Conservation (phyloP, 2,797 vertebrate species). For the Clarias laeviceps region DNA sequence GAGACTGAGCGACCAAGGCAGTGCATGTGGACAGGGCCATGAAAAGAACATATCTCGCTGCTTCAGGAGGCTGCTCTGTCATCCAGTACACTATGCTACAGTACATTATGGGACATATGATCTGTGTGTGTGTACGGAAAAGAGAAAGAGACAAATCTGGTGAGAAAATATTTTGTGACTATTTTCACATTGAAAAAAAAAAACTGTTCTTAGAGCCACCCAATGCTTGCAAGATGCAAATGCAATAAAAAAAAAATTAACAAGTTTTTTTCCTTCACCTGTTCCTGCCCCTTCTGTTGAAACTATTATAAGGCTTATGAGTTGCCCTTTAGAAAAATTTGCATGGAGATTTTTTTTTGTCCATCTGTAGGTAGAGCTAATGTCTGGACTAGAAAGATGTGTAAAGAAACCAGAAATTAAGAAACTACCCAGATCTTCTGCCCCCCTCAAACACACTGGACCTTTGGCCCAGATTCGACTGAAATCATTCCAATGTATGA, state of each 20-base stretch:
- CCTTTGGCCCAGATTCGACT: background rate
- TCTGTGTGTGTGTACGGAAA: conserved; percentile 66
- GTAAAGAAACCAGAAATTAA: background rate
- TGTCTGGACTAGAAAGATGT: background rate
- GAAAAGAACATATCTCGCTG: conserved; percentile 89
- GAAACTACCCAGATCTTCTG: background rate
- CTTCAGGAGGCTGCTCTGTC: conserved; percentile 94
- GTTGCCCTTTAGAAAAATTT: background rate
- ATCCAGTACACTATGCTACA: conserved; percentile 99
- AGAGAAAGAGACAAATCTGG: conserved; percentile 13
- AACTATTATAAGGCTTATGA: background rate
- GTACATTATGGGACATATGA: conserved; percentile 92
- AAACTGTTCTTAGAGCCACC: background rate
- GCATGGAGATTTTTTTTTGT: background rate
- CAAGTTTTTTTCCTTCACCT: background rate
- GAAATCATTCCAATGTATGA: background rate
- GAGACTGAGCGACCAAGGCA: conserved; percentile 92
- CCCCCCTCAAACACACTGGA: background rate
- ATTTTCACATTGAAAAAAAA: background rate
- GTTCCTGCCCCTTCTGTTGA: background rate
- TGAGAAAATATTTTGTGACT: background rate
- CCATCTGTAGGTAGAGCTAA: background rate
- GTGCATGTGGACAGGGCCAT: conserved; percentile 91
- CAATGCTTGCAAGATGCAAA: background rate
- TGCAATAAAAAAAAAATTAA: background rate